These are phyloP conservation scores for Trichopria drosophilae DNA, from an alignment of 2,888 invertebrate genomes.

Conservation along the genomic window DNA sequence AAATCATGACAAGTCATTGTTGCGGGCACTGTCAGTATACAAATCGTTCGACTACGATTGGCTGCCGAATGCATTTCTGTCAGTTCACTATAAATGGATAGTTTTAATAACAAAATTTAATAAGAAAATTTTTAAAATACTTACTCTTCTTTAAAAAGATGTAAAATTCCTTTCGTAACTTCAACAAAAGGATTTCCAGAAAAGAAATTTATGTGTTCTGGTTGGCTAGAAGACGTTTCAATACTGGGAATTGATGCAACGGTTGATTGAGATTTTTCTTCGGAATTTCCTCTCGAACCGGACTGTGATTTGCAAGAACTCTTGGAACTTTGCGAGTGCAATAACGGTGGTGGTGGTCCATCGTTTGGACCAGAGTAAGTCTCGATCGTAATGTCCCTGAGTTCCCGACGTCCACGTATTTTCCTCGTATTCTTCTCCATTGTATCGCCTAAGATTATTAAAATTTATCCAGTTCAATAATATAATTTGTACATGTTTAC, in stretches of 20 bases:
- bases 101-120: neutral
- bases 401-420: constrained; percentile 70
- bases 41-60: constrained; percentile 79
- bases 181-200: constrained; percentile 98
- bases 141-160: constrained; percentile 96
- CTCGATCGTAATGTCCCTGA: constrained; percentile 76
- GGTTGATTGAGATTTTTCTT: constrained; percentile 42
- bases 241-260: constrained; percentile 32
- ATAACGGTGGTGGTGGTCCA: constrained; percentile 54
- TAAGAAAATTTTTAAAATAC: constrained; percentile 42
- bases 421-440: constrained; percentile 51
- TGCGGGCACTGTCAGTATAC: constrained; percentile 86
- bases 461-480: no score
- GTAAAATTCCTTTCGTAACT: constrained; percentile 93
- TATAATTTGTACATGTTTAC: no score
- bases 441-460: constrained; percentile 22
- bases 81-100: constrained; percentile 66
- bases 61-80: constrained; percentile 70
- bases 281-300: constrained; percentile 44
- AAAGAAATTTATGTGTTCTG: constrained; percentile 67
- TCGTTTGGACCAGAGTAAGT: constrained; percentile 73
- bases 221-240: constrained; percentile 36
- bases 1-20: constrained; percentile 91
- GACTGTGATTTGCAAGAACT: constrained; percentile 42
- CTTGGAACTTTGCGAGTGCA: constrained; percentile 28